A percentile compares a stretch with the other conserved stretches of the same genome.
Evolutionary conservation across 2,888 invertebrate species (phyloP).

Genomic region (Noctuana brunneofusca): DNA sequence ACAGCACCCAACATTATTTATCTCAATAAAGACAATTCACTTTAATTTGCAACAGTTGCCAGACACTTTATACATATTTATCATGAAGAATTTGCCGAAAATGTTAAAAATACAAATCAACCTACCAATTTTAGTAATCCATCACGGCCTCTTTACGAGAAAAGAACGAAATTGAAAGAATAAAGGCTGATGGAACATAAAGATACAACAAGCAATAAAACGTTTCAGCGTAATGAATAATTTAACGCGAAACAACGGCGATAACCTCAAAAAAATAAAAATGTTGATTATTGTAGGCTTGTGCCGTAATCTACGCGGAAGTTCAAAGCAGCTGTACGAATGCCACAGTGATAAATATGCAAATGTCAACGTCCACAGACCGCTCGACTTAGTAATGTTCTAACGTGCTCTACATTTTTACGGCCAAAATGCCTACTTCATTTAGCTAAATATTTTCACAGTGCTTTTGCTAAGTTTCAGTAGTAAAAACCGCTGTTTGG

Average conservation of each 20-base stretch:
- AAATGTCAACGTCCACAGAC: constrained; percentile 26
- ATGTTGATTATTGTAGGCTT: constrained; percentile 21
- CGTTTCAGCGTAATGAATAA: constrained; percentile 19
- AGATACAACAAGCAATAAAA: constrained; percentile 10
- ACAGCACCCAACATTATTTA: neutral
- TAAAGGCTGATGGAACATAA: neutral
- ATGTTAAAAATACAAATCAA: neutral
- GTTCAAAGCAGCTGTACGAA: constrained; percentile 22
- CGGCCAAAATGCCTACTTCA: neutral
- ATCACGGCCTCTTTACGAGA: neutral
- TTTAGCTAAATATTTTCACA: neutral
- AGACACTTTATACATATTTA: neutral
- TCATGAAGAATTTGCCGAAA: neutral
- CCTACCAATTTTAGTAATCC: neutral
- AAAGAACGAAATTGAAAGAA: constrained; percentile 11
- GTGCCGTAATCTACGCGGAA: constrained; percentile 32
- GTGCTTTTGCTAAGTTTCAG: too few relatives aligned
- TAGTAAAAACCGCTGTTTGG: too few relatives aligned
- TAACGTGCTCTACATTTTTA: constrained; percentile 3
- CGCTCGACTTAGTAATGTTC: constrained; percentile 19
- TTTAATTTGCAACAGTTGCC: neutral
- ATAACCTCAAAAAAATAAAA: constrained; percentile 28
- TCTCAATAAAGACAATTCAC: neutral
- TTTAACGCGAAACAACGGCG: constrained; percentile 14
- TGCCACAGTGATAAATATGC: constrained; percentile 32